Conservation (phyloP, 2,113 vertebrate genomes). For the Micronycteris hirsuta region DNA sequence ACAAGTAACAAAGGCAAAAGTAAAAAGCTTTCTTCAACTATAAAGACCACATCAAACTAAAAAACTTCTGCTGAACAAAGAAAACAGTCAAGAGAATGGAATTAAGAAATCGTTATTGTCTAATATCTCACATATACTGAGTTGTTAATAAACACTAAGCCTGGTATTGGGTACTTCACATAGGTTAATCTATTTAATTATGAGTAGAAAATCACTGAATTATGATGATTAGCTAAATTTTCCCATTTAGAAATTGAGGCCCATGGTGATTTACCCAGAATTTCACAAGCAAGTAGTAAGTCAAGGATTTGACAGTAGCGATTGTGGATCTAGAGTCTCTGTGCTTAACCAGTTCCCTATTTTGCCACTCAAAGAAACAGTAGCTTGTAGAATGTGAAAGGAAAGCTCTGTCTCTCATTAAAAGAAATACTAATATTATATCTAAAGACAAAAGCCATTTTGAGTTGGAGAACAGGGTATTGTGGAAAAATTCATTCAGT, state of each 20-base stretch:
- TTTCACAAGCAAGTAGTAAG: neutral
- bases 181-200: neutral
- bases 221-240: neutral
- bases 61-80: neutral
- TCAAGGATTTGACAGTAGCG: neutral
- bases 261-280: neutral
- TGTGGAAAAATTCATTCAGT: no score
- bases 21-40: neutral
- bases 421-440: neutral
- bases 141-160: neutral
- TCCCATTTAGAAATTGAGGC: neutral
- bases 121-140: neutral
- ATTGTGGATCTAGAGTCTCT: neutral
- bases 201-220: neutral
- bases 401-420: neutral
- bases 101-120: neutral
- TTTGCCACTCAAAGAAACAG: neutral
- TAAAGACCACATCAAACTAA: neutral
- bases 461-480: neutral
- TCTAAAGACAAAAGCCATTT: neutral
- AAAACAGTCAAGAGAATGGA: neutral
- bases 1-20: neutral
- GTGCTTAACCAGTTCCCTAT: neutral
- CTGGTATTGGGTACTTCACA: neutral
- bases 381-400: neutral